phyloP scores from a whole-genome alignment of 2,113 vertebrate genomes.

The Thermophis baileyi region DNA sequence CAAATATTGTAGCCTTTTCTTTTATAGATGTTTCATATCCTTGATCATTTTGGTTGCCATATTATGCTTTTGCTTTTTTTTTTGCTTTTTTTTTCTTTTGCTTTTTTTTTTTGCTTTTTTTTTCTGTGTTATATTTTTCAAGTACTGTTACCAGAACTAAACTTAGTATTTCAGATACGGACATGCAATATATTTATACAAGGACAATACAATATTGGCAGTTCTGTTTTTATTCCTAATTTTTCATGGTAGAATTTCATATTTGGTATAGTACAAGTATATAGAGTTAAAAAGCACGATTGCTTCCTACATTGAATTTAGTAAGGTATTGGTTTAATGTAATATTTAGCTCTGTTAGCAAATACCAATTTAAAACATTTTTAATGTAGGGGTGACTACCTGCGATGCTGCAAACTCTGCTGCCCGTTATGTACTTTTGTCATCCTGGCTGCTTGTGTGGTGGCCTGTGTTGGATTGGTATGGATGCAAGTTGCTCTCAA shows the following conservation, averaged over 20 bases:
- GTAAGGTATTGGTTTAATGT: not conserved
- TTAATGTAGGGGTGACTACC: constrained; percentile 77
- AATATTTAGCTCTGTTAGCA: not conserved
- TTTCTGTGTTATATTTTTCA: not conserved
- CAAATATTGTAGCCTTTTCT: not conserved
- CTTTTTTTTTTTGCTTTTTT: not conserved
- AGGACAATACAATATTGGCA: not conserved
- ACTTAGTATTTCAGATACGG: not conserved
- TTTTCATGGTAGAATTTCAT: not conserved
- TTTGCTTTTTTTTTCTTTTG: not conserved
- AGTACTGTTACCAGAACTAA: not conserved
- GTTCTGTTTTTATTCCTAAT: not conserved
- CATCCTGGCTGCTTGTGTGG: constrained; percentile 88
- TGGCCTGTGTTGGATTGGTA: constrained; percentile 90
- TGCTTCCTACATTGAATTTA: not conserved
- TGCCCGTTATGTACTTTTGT: constrained; percentile 91
- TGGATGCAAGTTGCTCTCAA: constrained; percentile 99
- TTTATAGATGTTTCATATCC: not conserved
- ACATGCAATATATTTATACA: not conserved
- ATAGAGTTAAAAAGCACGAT: not conserved
- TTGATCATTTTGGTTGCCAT: not conserved
- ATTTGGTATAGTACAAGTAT: not conserved
- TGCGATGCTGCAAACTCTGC: constrained; percentile 90
- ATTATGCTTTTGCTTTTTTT: not conserved
- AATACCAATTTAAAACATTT: not conserved